Percentiles rank a stretch among this genome's conserved stretches.
These are phyloP conservation scores for Drosophila sp. DNA, from an alignment of 1,140 invertebrate species.

Conservation along the genomic window DNA sequence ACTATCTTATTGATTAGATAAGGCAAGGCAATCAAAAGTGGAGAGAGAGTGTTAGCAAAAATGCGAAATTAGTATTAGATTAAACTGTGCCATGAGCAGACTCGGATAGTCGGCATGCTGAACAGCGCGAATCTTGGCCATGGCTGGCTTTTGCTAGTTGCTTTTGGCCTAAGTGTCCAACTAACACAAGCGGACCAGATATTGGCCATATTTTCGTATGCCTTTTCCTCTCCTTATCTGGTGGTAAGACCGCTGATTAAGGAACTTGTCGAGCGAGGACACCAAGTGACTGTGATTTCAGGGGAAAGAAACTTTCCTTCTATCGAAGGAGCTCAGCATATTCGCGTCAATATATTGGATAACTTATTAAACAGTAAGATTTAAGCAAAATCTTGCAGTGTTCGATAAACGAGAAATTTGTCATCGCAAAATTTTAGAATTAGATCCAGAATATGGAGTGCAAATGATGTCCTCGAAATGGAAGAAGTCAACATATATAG, in stretches of 20 bases:
- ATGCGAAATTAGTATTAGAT: background rate
- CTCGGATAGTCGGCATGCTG: background rate
- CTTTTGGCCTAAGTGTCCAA: background rate
- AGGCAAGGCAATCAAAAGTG: background rate
- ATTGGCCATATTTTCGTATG: background rate
- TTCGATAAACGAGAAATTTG: no score
- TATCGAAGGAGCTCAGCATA: background rate
- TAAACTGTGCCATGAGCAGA: background rate
- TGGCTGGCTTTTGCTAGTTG: background rate
- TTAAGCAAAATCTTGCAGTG: no score
- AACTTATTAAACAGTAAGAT: background rate
- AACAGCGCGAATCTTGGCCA: background rate
- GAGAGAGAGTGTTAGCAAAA: background rate
- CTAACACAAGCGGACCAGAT: background rate
- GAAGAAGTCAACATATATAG: no score
- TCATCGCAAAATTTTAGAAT: no score
- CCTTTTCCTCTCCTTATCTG: background rate
- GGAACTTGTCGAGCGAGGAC: background rate
- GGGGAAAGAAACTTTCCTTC: background rate
- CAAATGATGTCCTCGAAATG: no score
- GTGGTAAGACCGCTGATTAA: background rate
- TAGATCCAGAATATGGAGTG: no score
- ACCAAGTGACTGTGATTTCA: slow-evolving; percentile 5
- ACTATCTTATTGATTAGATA: background rate
- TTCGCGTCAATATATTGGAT: background rate